These are phyloP conservation scores for Melanerpes aurifrons DNA, from an alignment of 2,113 vertebrate genomes.

Conservation along the genomic window DNA sequence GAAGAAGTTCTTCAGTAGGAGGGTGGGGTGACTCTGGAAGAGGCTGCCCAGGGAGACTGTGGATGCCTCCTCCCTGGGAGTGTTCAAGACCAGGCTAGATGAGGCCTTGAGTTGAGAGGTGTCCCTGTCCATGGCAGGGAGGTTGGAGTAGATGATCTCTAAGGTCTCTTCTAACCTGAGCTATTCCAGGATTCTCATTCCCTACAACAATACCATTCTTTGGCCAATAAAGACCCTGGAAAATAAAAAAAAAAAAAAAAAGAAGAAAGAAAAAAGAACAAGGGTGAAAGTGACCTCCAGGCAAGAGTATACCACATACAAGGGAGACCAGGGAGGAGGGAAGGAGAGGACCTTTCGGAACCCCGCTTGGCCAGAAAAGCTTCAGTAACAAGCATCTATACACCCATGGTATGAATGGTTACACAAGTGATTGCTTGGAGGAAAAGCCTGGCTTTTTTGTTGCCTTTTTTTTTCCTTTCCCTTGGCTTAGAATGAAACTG, in stretches of 20 bases:
- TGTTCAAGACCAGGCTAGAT: too few relatives aligned
- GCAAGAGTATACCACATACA: fast-evolving
- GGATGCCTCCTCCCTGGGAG: too few relatives aligned
- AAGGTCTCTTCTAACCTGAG: too few relatives aligned
- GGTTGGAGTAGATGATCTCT: too few relatives aligned
- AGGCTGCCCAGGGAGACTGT: too few relatives aligned
- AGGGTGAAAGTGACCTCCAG: neutral
- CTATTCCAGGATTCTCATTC: too few relatives aligned
- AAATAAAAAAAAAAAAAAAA: neutral
- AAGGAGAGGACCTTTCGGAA: neutral
- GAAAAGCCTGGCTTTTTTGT: neutral
- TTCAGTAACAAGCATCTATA: fast-evolving
- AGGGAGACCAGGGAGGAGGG: neutral
- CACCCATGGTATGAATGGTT: fast-evolving
- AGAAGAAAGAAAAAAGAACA: neutral
- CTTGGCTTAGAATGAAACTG: constrained; percentile 17
- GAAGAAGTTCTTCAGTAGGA: too few relatives aligned
- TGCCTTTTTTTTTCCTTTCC: neutral
- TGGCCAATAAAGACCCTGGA: too few relatives aligned
- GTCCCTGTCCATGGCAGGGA: too few relatives aligned
- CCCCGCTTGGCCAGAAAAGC: neutral
- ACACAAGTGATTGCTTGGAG: neutral
- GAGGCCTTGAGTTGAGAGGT: too few relatives aligned
- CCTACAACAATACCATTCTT: too few relatives aligned
- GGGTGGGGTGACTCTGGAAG: too few relatives aligned